These are phyloP conservation scores for Amphiprion ocellaris DNA, from an alignment of 2,113 vertebrate species.

Conservation along the genomic window DNA sequence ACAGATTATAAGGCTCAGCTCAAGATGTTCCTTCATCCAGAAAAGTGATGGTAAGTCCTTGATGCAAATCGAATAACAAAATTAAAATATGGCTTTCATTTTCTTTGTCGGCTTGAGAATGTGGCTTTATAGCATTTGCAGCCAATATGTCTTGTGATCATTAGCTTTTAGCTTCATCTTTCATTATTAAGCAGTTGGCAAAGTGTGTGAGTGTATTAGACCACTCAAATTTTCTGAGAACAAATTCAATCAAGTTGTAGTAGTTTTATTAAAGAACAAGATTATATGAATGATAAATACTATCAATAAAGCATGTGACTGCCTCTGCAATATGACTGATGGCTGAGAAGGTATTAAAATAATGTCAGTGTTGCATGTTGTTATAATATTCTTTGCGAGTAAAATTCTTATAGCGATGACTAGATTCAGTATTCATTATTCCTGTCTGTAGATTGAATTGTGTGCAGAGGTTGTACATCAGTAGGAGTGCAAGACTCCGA, in stretches of 20 bases:
- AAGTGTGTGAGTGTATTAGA: background rate
- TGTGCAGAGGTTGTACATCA: slow-evolving; percentile 1
- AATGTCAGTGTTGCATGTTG: background rate
- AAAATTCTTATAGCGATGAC: background rate
- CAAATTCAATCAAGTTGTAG: background rate
- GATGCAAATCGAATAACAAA: background rate
- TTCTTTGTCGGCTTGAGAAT: background rate
- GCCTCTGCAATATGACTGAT: background rate
- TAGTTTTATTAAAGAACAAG: background rate
- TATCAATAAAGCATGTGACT: background rate
- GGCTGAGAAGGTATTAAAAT: background rate
- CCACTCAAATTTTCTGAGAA: background rate
- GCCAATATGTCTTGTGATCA: slow-evolving; percentile 1
- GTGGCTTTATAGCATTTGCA: background rate
- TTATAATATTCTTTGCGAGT: background rate
- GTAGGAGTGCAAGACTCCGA: background rate
- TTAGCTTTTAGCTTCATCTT: background rate
- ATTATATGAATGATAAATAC: background rate
- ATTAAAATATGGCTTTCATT: background rate
- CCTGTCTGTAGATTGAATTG: background rate
- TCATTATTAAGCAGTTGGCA: background rate
- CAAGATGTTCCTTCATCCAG: background rate
- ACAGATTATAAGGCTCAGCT: too few relatives aligned
- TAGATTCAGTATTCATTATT: background rate
- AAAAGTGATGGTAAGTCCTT: background rate